phyloP scores from a whole-genome alignment of 2,113 vertebrate genomes.

The Gobius niger region DNA sequence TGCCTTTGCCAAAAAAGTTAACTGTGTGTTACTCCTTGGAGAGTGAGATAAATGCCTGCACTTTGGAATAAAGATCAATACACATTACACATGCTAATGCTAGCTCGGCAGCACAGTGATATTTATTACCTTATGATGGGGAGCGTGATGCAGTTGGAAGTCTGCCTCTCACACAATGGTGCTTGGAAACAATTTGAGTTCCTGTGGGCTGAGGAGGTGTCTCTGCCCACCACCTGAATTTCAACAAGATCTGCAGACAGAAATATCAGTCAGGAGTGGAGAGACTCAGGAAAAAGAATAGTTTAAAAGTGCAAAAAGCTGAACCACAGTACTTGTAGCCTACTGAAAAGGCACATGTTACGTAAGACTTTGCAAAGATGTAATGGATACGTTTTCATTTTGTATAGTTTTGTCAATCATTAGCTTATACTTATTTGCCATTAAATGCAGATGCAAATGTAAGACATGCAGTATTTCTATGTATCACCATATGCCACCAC shows the following conservation, averaged over 20 bases:
- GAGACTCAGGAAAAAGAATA: slow-evolving; percentile 2
- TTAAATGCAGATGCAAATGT: background rate
- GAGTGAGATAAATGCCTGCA: slow-evolving; percentile 31
- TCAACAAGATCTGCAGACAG: slow-evolving; percentile 14
- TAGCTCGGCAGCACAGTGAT: slow-evolving; percentile 7
- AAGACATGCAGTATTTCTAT: background rate
- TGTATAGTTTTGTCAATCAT: background rate
- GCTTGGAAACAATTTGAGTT: slow-evolving; percentile 24
- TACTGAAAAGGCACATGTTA: background rate
- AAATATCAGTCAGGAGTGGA: background rate
- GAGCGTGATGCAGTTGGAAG: slow-evolving; percentile 16
- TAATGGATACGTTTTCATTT: background rate
- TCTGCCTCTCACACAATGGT: slow-evolving; percentile 1
- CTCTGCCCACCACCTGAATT: slow-evolving; percentile 20
- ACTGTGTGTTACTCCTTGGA: slow-evolving; percentile 14
- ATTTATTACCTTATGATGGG: slow-evolving; percentile 25
- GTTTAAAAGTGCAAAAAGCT: background rate
- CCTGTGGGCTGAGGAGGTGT: slow-evolving; percentile 16
- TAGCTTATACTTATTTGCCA: background rate
- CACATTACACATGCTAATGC: slow-evolving; percentile 3
- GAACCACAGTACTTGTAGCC: background rate
- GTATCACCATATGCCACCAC: background rate
- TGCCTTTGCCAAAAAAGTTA: slow-evolving; percentile 25
- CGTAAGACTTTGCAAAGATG: no score
- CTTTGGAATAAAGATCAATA: slow-evolving; percentile 48